phyloP scores from a whole-genome alignment of 2,113 vertebrate genomes.

The Datnioides undecimradiatus region DNA sequence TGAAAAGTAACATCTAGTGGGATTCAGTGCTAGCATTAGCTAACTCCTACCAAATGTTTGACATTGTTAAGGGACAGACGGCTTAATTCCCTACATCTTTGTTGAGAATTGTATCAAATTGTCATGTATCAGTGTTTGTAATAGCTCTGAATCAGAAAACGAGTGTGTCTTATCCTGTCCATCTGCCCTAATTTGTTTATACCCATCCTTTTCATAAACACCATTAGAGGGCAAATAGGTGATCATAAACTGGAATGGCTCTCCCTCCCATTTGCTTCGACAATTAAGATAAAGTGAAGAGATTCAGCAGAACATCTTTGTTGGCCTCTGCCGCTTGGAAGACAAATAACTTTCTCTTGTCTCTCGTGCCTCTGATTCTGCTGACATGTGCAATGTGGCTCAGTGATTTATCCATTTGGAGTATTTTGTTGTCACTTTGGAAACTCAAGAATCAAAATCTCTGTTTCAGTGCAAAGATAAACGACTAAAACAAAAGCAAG shows the following conservation, averaged over 20 bases:
- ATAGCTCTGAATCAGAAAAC: conserved; percentile 3
- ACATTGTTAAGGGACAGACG: background rate
- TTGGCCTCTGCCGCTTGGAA: conserved; percentile 34
- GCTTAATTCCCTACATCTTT: background rate
- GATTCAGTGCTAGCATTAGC: background rate
- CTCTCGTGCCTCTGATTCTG: conserved; percentile 12
- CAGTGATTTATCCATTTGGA: conserved; percentile 24
- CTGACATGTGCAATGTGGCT: conserved; percentile 27
- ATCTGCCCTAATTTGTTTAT: conserved; percentile 70
- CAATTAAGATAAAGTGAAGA: conserved; percentile 72
- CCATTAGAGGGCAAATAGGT: conserved; percentile 74
- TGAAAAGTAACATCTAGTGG: background rate
- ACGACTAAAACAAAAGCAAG: conserved; percentile 9
- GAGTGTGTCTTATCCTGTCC: conserved; percentile 48
- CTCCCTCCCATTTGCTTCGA: conserved; percentile 62
- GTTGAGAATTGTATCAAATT: too few species aligned
- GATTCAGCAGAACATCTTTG: conserved; percentile 57
- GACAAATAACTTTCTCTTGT: conserved; percentile 43
- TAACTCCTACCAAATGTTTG: background rate
- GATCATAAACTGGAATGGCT: conserved; percentile 63
- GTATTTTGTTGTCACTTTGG: conserved; percentile 16
- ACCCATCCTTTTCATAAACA: conserved; percentile 71
- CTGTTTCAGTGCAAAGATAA: conserved; percentile 9
- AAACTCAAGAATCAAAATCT: conserved; percentile 28
- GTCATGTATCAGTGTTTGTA: background rate